Evolutionary conservation across 2,797 vertebrate genomes (phyloP), one percentile per base, ranked within the genome.

Genomic region (Anabas testudineus): DNA sequence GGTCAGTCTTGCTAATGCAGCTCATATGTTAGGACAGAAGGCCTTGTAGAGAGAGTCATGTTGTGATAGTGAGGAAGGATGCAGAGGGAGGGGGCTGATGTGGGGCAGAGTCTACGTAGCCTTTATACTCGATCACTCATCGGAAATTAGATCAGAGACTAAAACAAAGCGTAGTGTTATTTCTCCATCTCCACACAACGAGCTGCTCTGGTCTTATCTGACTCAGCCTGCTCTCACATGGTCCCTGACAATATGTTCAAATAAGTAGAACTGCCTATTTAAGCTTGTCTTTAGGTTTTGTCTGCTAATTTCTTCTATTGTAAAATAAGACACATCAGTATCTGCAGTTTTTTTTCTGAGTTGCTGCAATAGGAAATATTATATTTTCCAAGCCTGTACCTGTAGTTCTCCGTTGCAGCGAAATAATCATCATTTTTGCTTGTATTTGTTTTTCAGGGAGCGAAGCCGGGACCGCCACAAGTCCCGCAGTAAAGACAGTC

Each of bases 381-480:
- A n/a, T n/a, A 6, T 14, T 42, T 42, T 42, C 32, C 2, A 10
- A 34, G 32, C 32, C 32, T 46, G 14, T 22, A 4, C 21, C 18
- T 5, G 12, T 10, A 28, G 7, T n/a, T 48, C 32, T 47, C 47
- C 18, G 5, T 7, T 5, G 19, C 7, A 28, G 7, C 26, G 9
- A 22, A 9, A 32, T 84, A 62, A 83, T 49, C n/a, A 0, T 53
- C 15, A 63, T 30, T n/a, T 28, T 15, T 30, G 10, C 47, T 22
- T 36, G 60, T 34, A 13, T 66, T 32, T 65, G 28, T 51, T 30
- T 51, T 19, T 18, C 88, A 96, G 95, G 65, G 94, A 96, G 81
- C 94, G 96, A 85, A 96, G 93, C 74, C 94, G 95, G 36, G 97
- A 99, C 76, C 95, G 96, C 32, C 97, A 97, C 91, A 98, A 98